Conservation (phyloP, 2,797 vertebrate species). For the Chrysocyon brachyurus region DNA sequence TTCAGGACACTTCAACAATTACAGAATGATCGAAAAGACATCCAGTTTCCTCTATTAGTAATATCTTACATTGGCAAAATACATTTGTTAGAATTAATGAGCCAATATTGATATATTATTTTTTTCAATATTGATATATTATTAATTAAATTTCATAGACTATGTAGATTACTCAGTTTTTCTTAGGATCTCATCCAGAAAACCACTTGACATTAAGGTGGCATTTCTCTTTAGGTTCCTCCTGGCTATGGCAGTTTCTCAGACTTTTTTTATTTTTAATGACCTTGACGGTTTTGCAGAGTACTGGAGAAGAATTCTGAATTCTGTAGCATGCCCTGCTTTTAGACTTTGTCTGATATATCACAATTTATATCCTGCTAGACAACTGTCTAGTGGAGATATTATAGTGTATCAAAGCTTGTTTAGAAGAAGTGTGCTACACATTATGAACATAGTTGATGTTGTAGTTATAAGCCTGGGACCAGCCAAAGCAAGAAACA, state of each 20-base stretch:
- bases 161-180: background rate
- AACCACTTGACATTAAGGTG: background rate
- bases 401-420: background rate
- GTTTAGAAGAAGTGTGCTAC: background rate
- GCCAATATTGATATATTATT: background rate
- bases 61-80: background rate
- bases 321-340: background rate
- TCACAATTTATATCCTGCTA: background rate
- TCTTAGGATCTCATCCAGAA: background rate
- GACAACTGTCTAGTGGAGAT: background rate
- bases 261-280: background rate
- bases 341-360: background rate
- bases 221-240: background rate
- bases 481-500: background rate
- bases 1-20: background rate
- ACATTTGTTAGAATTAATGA: background rate
- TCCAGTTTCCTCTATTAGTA: background rate
- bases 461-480: background rate
- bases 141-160: background rate
- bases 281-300: background rate
- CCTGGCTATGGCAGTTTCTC: background rate
- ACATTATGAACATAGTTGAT: background rate
- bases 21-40: background rate
- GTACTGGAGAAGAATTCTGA: background rate
- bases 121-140: background rate